A percentile compares a stretch with the other conserved stretches of the same genome.
These are phyloP conservation scores for Scrobipalpa atriplicella DNA, from an alignment of 2,888 invertebrate species.

Conservation along the genomic window DNA sequence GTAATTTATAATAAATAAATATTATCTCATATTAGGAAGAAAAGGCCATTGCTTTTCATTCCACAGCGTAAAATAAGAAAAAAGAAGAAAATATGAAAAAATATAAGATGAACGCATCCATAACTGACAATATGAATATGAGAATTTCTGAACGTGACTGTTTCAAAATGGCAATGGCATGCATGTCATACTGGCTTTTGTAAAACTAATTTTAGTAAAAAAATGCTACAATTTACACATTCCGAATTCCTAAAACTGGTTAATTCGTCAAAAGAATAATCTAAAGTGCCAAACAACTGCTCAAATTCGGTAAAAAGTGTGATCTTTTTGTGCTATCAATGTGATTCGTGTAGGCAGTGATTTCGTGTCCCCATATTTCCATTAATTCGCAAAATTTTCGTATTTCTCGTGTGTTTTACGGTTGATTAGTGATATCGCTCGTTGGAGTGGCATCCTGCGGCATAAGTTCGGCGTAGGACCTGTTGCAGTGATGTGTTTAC, in stretches of 20 bases:
- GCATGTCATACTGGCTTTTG: constrained; percentile 74
- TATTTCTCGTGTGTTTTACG: constrained; percentile 46
- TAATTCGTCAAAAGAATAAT: constrained; percentile 39
- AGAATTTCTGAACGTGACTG: constrained; percentile 65
- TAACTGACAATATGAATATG: constrained; percentile 40
- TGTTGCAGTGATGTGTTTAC: constrained; percentile 78
- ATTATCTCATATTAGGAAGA: too few relatives aligned
- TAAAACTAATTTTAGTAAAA: constrained; percentile 56
- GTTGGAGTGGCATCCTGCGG: constrained; percentile 42
- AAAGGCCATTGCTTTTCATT: too few relatives aligned
- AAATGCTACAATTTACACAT: constrained; percentile 57
- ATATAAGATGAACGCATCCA: constrained; percentile 51
- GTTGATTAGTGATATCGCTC: constrained; percentile 48
- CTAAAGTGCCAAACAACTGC: constrained; percentile 53
- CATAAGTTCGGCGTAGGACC: constrained; percentile 51
- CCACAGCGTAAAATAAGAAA: too few relatives aligned
- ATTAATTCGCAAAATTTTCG: constrained; percentile 54
- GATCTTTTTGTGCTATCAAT: constrained; percentile 47
- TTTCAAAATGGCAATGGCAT: constrained; percentile 74
- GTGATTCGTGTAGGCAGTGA: constrained; percentile 72
- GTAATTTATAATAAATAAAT: too few relatives aligned
- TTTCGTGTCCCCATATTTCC: constrained; percentile 66
- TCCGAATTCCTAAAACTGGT: constrained; percentile 41
- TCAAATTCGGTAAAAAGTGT: constrained; percentile 45
- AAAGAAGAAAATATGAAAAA: too few relatives aligned